Base-by-base conservation (phyloP, 2,888 invertebrate species). In the Cylindroiulus punctatus region DNA sequence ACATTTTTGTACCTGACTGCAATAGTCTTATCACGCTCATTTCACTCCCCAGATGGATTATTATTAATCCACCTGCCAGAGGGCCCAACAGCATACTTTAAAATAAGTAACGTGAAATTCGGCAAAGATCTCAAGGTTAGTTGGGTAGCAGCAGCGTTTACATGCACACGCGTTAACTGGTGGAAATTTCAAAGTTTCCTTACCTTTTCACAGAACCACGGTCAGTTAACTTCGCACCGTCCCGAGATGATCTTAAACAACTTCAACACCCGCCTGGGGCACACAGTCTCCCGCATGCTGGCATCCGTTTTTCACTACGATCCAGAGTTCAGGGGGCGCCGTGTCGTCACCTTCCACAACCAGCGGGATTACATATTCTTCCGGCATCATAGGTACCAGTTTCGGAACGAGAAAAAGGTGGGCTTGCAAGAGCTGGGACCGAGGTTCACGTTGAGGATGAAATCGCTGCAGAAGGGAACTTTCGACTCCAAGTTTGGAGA, bases 311-410 rank as follows among this genome's bases (percentile, higher is more conserved):
- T 99, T 91, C 98, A 98, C 91, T 97, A 97, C 91, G 95, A 97
- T 91, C 99, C 99, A 0, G 95, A 99, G 91, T 99, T 98, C 91
- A 94, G 94, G 88, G 99, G 99, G 0, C 93, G 98, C 4, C 93
- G 98, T 88, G 97, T 95, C 0, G 97, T 98, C 88, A 98, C 99
- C 44, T 98, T 99, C 91, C 99, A 99, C 91, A 99, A 99, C 92
- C 99, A 99, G 91, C 93, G 99, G 87, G 99, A 99, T 92, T 99
- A 96, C 90, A 97, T 99, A 89, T 99, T 99, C 92, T 98, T 99
- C 91, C 94, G 99, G 87, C 98, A 99, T 91, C 98, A 99, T 91
- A 94, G 98, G 94, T 96, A 89, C 91, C 96, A 97, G 90, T 98
- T 98, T 91, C 95, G 96, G 88, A 91, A 92, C 88, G 93, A 94